Evolutionary conservation across 2,888 invertebrate species (phyloP).

Genomic region (Heteromyza rotundicornis): DNA sequence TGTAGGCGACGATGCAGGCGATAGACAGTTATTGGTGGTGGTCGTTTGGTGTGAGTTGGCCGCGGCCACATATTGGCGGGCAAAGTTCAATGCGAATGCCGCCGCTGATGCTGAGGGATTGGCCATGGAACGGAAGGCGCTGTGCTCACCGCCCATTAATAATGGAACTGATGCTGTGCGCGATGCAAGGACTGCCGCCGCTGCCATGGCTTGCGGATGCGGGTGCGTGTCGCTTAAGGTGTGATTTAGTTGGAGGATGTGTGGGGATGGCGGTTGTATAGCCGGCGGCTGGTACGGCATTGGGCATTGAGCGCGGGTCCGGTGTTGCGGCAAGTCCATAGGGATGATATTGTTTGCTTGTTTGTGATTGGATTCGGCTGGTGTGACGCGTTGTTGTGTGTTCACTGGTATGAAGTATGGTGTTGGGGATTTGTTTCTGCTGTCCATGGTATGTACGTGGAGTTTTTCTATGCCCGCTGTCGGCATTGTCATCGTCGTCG

Average conservation of each 20-base stretch:
- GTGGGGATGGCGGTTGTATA: conserved; percentile 7
- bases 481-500: conserved; percentile 17
- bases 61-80: conserved; percentile 50
- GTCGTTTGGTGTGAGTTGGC: conserved; percentile 19
- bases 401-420: conserved; percentile 11
- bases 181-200: conserved; percentile 60
- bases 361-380: conserved; percentile 13
- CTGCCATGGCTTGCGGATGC: conserved; percentile 42
- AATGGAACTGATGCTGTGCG: conserved; percentile 65
- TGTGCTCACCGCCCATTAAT: conserved; percentile 88
- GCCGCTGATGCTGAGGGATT: conserved; percentile 65
- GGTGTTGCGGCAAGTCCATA: conserved; percentile 19
- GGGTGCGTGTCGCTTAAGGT: conserved; percentile 17
- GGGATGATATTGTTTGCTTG: conserved; percentile 24
- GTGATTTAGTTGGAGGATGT: neutral
- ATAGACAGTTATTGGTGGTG: neutral
- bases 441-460: conserved; percentile 22
- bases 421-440: conserved; percentile 23
- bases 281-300: conserved; percentile 55
- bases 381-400: conserved; percentile 5
- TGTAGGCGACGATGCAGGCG: conserved; percentile 19
- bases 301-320: conserved; percentile 28
- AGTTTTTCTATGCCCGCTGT: conserved; percentile 21
- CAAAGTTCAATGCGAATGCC: conserved; percentile 63
- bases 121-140: conserved; percentile 78